These are phyloP conservation scores for Amphiprion ocellaris DNA, from an alignment of 2,113 vertebrate genomes.

Conservation along the genomic window DNA sequence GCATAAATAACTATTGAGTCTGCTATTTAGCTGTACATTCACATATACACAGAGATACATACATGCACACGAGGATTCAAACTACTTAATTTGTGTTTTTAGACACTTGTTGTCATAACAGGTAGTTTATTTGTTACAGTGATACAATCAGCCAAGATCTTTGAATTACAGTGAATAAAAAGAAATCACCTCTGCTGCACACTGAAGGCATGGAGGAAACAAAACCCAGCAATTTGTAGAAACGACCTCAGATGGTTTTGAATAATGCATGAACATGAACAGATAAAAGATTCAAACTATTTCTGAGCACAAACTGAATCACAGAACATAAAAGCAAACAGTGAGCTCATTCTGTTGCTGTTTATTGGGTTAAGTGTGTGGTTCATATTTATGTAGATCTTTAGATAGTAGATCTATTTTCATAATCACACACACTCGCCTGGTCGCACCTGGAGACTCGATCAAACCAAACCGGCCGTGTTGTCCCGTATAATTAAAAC, in stretches of 20 bases:
- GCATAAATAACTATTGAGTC: too few relatives aligned
- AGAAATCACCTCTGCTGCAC: slow-evolving; percentile 3
- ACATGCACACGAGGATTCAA: too few relatives aligned
- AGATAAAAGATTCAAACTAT: slow-evolving; percentile 11
- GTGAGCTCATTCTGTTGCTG: slow-evolving; percentile 4
- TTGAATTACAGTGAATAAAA: not conserved
- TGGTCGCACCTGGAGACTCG: slow-evolving; percentile 61
- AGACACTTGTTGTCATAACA: slow-evolving; percentile 7
- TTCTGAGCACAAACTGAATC: slow-evolving; percentile 19
- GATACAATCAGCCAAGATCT: not conserved
- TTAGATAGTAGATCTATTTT: slow-evolving; percentile 16
- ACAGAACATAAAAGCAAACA: slow-evolving; percentile 2
- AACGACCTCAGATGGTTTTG: slow-evolving; percentile 8
- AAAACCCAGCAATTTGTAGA: slow-evolving; percentile 21
- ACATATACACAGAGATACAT: too few relatives aligned
- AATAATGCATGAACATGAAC: slow-evolving; percentile 24
- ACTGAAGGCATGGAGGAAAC: slow-evolving; percentile 29
- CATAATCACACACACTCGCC: not conserved
- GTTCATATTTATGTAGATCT: not conserved
- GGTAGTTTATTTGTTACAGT: slow-evolving; percentile 10
- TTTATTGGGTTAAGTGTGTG: not conserved
- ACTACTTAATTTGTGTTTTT: too few relatives aligned
- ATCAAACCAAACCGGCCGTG: slow-evolving; percentile 45
- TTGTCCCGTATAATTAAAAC: slow-evolving; percentile 60
- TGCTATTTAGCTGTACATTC: too few relatives aligned